A percentile compares a stretch with the other conserved stretches of the same genome.
Conservation (phyloP, 2,797 vertebrate genomes). For the Halcyon leucocephala region DNA sequence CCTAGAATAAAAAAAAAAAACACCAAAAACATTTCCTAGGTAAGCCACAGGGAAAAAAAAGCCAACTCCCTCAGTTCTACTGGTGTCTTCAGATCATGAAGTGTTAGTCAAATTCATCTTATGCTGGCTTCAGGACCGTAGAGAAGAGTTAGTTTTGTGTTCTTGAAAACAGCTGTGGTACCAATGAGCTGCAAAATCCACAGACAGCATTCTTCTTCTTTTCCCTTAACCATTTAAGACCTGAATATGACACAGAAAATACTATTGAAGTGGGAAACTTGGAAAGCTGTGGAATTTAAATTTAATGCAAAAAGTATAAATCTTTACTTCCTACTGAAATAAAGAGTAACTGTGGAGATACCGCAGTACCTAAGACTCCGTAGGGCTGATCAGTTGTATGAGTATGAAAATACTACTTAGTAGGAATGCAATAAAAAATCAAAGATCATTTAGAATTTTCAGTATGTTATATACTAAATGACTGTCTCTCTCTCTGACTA, state of each 20-base stretch:
- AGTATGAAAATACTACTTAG: not conserved
- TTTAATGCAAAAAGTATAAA: not conserved
- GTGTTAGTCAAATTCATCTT: not conserved
- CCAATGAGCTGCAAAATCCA: not conserved
- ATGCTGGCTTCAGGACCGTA: not conserved
- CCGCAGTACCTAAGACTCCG: not conserved
- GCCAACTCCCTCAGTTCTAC: accelerated
- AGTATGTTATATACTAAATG: not conserved
- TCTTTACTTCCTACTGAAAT: not conserved
- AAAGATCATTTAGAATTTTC: not conserved
- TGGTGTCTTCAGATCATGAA: not conserved
- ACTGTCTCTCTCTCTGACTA: not conserved
- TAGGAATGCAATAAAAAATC: not conserved
- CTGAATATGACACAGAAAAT: not conserved
- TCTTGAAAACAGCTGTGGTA: not conserved
- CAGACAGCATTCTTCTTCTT: not conserved
- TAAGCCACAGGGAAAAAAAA: not conserved
- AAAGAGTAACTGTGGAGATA: not conserved
- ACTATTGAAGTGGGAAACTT: not conserved
- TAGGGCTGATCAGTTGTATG: not conserved
- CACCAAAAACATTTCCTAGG: not conserved
- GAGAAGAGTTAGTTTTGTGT: not conserved
- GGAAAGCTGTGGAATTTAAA: not conserved
- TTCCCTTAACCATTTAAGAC: not conserved
- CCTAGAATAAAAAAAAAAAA: not conserved